Evolutionary conservation across 2,888 invertebrate genomes (phyloP).

Genomic region (Gnatocerus cornutus): DNA sequence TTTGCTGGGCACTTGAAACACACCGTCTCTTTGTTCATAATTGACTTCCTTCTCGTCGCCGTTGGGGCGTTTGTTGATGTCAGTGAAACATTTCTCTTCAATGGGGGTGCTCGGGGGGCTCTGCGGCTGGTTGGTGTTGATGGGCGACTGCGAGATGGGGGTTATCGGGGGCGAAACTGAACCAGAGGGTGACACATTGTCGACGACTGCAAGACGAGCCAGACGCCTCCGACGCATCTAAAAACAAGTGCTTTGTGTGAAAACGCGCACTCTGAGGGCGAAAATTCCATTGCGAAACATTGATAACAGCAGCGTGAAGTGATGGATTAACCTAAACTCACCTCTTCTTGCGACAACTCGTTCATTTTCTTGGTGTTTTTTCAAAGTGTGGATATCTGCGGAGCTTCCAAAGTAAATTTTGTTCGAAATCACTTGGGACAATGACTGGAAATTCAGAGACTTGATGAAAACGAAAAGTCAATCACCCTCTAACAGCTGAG

Average conservation of each 20-base stretch:
- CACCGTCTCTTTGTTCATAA: constrained; percentile 53
- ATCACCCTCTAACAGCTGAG: constrained; percentile 69
- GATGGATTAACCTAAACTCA: constrained; percentile 73
- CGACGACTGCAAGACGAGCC: constrained; percentile 80
- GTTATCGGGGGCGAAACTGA: constrained; percentile 72
- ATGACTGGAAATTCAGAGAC: constrained; percentile 35
- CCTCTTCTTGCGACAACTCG: constrained; percentile 93
- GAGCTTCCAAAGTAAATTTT: constrained; percentile 9
- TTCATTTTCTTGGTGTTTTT: constrained; percentile 75
- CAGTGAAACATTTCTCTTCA: constrained; percentile 62
- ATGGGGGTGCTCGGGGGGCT: constrained; percentile 59
- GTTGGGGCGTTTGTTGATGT: constrained; percentile 19
- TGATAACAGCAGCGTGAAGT: not conserved
- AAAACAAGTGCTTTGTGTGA: constrained; percentile 52
- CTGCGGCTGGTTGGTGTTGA: constrained; percentile 58
- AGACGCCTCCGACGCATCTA: constrained; percentile 85
- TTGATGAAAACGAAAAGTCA: constrained; percentile 67
- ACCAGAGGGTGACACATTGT: constrained; percentile 72
- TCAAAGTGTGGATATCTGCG: constrained; percentile 36
- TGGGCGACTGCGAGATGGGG: constrained; percentile 70
- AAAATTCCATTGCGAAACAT: not conserved
- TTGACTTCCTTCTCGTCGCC: constrained; percentile 55
- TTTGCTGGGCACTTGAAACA: constrained; percentile 68
- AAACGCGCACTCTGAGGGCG: not conserved
- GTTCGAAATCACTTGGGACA: constrained; percentile 16